phyloP scores from a whole-genome alignment of 2,888 invertebrate species.

The Belgica antarctica region DNA sequence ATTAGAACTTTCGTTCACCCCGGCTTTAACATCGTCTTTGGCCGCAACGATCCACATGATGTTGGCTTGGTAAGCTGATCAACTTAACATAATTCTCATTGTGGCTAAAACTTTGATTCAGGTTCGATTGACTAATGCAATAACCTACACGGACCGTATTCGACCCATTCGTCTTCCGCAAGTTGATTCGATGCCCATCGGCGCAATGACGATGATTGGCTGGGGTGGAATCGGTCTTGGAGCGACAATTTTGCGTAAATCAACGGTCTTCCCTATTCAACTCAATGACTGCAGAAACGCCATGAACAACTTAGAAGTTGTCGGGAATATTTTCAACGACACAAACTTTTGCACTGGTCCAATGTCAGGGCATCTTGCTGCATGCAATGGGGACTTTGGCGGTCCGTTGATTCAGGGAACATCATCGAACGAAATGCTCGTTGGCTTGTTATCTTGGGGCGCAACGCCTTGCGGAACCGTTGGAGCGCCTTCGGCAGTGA shows the following conservation, averaged over 20 bases:
- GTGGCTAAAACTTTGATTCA: too few species aligned
- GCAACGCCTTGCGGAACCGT: constrained; percentile 54
- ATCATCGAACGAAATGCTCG: constrained; percentile 57
- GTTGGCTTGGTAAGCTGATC: too few species aligned
- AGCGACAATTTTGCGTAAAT: constrained; percentile 50
- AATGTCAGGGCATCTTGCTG: constrained; percentile 48
- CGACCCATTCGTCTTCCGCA: constrained; percentile 52
- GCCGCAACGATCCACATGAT: constrained; percentile 54
- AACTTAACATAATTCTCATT: too few species aligned
- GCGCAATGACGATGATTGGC: constrained; percentile 43
- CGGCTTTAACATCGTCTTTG: constrained; percentile 45
- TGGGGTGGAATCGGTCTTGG: constrained; percentile 52
- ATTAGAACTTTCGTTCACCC: constrained; percentile 46
- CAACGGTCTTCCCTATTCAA: constrained; percentile 49
- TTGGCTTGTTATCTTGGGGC: constrained; percentile 59
- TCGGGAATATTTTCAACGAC: constrained; percentile 46
- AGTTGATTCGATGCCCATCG: constrained; percentile 28
- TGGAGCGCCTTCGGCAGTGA: constrained; percentile 54
- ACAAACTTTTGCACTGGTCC: constrained; percentile 57
- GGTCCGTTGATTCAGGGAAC: constrained; percentile 51
- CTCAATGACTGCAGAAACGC: constrained; percentile 47
- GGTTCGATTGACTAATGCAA: constrained; percentile 50
- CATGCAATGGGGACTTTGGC: constrained; percentile 48
- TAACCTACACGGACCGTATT: constrained; percentile 50
- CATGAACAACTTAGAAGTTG: constrained; percentile 48